A percentile compares a stretch with the other conserved stretches of the same genome.
Evolutionary conservation across 2,113 vertebrate genomes (phyloP).

Genomic region (Dolichallabes microphthalmus): DNA sequence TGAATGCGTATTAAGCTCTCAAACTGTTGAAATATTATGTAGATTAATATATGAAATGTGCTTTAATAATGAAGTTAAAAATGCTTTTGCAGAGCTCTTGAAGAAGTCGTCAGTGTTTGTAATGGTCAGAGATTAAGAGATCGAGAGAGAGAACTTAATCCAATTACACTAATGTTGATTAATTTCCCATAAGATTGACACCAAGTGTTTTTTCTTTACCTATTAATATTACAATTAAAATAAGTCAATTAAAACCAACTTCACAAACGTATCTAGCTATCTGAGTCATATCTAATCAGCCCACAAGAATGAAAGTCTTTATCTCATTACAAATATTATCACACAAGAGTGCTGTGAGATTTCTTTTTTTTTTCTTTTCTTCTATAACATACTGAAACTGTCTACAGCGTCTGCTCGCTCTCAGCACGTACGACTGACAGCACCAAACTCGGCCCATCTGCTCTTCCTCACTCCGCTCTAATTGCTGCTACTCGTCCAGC

Average conservation of each 20-base stretch:
- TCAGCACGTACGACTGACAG: conserved; percentile 14
- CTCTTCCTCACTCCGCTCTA: conserved; percentile 17
- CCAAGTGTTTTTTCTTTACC: not conserved
- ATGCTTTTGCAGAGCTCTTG: not conserved
- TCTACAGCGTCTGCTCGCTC: not conserved
- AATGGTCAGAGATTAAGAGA: not conserved
- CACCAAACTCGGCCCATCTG: conserved; percentile 18
- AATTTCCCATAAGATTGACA: not conserved
- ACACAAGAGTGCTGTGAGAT: not conserved
- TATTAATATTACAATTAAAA: not conserved
- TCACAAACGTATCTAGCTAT: not conserved
- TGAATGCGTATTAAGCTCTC: not conserved
- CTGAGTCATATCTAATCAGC: not conserved
- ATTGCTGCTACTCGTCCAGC: conserved; percentile 13
- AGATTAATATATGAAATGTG: not conserved
- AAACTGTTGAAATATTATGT: not conserved
- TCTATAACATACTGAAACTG: not conserved
- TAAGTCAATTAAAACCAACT: not conserved
- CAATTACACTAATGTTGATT: not conserved
- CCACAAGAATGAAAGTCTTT: not conserved
- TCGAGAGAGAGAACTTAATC: not conserved
- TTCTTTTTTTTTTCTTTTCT: not conserved
- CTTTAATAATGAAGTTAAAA: not conserved
- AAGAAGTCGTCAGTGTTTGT: not conserved
- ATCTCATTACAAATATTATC: not conserved